Base-by-base conservation (phyloP, 2,888 invertebrate species). In the Pecten maximus region DNA sequence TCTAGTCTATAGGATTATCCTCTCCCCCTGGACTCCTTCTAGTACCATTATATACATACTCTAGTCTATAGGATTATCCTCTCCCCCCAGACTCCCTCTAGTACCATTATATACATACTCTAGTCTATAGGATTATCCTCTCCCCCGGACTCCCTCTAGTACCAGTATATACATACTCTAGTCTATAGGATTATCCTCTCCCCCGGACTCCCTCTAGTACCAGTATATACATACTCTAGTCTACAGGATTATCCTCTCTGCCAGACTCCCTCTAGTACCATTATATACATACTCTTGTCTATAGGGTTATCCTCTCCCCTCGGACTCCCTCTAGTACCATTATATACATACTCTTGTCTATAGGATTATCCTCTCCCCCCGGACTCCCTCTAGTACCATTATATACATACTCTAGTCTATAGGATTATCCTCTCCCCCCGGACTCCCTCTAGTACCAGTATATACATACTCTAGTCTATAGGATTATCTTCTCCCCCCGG, bases 261-360 rank as follows among this genome's bases (percentile, higher is more conserved):
- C 87, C 90, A 88, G 6, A 90, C n/a, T 15, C 92, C 92, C 28
- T 93, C 94, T 16, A 93, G 40, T 3, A 95, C 87, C 35, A 96
- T 40, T 60, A 89, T 28, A 60, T 60, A 28, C 28, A 28, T 28
- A 60, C 60, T 60, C 15, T 60, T n/a, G 60, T 60, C n/a, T 60
- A n/a, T 60, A 28, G 60, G 16, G n/a, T 6, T 60, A 28, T 60
- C 60, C 60, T 60, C 6, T 60, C n/a, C 6, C 2, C n/a, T 8
- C n/a, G 60, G 15, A 8, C 3, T n/a, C 35, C 16, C 88, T 39
- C 88, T 0, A 40, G 39, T 48, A 88, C 88, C 88, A 89, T 40
- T 60, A 89, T 60, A 60, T 60, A 28, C 28, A 28, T 28, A 60
- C 60, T 60, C 15, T n/a, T 6, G 60, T 60, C n/a, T 60, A n/a